Conservation (phyloP, 2,113 vertebrate species). For the Brachyhypopomus occidentalis region DNA sequence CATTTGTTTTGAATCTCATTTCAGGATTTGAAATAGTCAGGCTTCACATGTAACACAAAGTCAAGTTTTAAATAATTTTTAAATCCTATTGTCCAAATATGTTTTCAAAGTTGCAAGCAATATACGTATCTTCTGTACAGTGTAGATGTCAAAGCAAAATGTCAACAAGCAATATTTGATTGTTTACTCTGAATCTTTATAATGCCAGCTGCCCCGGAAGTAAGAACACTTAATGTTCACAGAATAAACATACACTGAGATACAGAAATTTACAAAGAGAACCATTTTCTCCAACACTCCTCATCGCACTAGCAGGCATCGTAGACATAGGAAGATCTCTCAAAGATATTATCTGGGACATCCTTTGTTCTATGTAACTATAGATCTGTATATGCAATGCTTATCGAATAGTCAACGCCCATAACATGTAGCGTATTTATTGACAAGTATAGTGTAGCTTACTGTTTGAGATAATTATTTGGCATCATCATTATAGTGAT, state of each 20-base stretch:
- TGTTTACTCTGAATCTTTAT: slow-evolving; percentile 37
- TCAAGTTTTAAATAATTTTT: background rate
- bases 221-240: slow-evolving; percentile 17
- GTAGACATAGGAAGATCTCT: background rate
- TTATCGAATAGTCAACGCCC: background rate
- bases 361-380: background rate
- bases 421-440: background rate
- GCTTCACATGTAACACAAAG: background rate
- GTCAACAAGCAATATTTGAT: slow-evolving; percentile 49
- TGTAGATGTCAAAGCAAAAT: slow-evolving; percentile 46
- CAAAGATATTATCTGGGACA: background rate
- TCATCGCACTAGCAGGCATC: background rate
- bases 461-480: background rate
- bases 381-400: background rate
- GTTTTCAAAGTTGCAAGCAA: slow-evolving; percentile 40
- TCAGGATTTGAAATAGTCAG: background rate
- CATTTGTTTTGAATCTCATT: background rate
- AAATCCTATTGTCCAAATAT: slow-evolving; percentile 26
- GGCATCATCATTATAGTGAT: background rate
- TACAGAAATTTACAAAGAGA: background rate
- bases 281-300: background rate
- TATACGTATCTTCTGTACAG: slow-evolving; percentile 32
- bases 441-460: background rate
- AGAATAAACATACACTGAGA: slow-evolving; percentile 21
- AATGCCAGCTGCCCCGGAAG: slow-evolving; percentile 27